phyloP scores from a whole-genome alignment of 2,113 vertebrate species.

The Pongo pygmaeus region DNA sequence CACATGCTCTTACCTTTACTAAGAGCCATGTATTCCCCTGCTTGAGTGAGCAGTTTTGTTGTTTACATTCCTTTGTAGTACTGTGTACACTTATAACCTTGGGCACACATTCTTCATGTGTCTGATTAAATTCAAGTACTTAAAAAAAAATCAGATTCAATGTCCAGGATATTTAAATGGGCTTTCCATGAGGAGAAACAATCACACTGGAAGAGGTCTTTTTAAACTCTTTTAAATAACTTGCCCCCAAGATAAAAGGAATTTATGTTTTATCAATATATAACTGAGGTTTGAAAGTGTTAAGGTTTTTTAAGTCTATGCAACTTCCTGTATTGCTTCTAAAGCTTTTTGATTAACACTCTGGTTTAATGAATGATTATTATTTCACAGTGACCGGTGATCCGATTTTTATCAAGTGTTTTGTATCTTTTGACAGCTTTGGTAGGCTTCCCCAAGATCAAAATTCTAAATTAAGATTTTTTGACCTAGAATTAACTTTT shows the following conservation, averaged over 20 bases:
- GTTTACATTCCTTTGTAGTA: background rate
- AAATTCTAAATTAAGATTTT: background rate
- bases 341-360: background rate
- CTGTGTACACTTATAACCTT: background rate
- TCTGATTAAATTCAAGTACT: background rate
- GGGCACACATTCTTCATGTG: background rate
- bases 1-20: background rate
- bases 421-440: background rate
- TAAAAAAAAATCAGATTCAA: background rate
- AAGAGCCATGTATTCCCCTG: background rate
- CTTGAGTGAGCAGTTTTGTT: background rate
- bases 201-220: background rate
- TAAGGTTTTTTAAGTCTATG: background rate
- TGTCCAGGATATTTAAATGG: background rate
- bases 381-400: background rate
- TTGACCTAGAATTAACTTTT: background rate
- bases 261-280: background rate
- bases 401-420: background rate
- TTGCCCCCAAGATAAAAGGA: background rate
- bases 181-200: background rate
- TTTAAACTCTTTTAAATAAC: background rate
- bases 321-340: background rate
- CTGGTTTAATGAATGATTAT: background rate
- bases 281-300: background rate
- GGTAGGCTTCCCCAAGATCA: background rate